A percentile compares a stretch with the other conserved stretches of the same genome.
These are phyloP conservation scores for Antheraea mylitta DNA, from an alignment of 1,140 invertebrate genomes.

Conservation along the genomic window DNA sequence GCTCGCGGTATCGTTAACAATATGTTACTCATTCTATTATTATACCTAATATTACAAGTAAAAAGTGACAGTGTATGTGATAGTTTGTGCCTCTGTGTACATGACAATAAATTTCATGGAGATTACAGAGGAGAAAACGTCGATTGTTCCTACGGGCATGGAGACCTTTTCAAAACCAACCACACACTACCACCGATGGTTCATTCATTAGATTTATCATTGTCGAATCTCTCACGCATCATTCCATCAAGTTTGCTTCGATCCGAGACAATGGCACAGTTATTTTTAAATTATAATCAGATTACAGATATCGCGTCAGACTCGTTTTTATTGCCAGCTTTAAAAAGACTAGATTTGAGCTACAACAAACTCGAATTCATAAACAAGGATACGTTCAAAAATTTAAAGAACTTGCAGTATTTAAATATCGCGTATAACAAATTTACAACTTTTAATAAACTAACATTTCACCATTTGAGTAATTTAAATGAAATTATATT, in stretches of 20 bases:
- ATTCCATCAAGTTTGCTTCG: constrained; percentile 36
- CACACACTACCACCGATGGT: constrained; percentile 42
- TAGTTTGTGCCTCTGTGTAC: constrained; percentile 45
- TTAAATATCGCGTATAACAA: constrained; percentile 78
- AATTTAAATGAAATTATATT: constrained; percentile 72
- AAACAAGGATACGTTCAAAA: constrained; percentile 65
- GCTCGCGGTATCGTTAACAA: constrained; percentile 2
- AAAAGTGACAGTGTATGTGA: constrained; percentile 46
- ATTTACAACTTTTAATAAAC: constrained; percentile 62
- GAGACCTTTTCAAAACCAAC: constrained; percentile 34
- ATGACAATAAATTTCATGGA: constrained; percentile 35
- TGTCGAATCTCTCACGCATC: constrained; percentile 53
- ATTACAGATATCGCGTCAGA: constrained; percentile 59
- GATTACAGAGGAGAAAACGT: constrained; percentile 50
- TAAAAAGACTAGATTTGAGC: constrained; percentile 78
- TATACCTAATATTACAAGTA: constrained; percentile 35
- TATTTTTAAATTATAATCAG: constrained; percentile 64
- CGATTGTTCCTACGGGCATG: constrained; percentile 52
- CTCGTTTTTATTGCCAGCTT: constrained; percentile 55
- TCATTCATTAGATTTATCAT: constrained; percentile 60
- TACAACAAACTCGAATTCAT: constrained; percentile 73
- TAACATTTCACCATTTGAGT: constrained; percentile 67
- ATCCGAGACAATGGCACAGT: constrained; percentile 40
- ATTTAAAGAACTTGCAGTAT: constrained; percentile 69
- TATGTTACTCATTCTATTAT: constrained; percentile 15